Percentiles rank a stretch among this genome's conserved stretches.
phyloP scores from a whole-genome alignment of 2,888 invertebrate genomes.

The Sphinx pinastri region DNA sequence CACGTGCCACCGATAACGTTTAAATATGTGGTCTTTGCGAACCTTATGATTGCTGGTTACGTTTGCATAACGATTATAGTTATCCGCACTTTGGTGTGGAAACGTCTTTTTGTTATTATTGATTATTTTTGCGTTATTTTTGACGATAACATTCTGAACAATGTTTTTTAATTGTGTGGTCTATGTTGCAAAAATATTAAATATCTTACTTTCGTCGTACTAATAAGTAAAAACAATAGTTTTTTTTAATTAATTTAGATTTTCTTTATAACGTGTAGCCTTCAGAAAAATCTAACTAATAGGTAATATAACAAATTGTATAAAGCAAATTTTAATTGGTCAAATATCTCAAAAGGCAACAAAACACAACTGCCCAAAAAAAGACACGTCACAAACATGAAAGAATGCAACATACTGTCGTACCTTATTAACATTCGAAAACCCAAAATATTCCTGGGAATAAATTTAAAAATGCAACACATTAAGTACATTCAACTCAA shows the following conservation, averaged over 20 bases:
- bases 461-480: conserved; percentile 37
- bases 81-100: not conserved
- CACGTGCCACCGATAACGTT: conserved; percentile 7
- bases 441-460: conserved; percentile 41
- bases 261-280: too few relatives aligned
- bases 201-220: too few relatives aligned
- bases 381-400: not conserved
- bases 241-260: too few relatives aligned
- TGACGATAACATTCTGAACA: too few relatives aligned
- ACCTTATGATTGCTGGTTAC: not conserved
- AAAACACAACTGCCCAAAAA: not conserved
- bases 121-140: not conserved
- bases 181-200: too few relatives aligned
- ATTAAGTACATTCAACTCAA: conserved; percentile 49
- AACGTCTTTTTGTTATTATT: not conserved
- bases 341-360: not conserved
- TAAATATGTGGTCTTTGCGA: conserved; percentile 3
- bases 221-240: too few relatives aligned
- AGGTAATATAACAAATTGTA: too few relatives aligned
- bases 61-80: not conserved
- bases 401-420: conserved; percentile 3
- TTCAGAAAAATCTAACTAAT: too few relatives aligned
- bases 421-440: conserved; percentile 34
- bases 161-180: too few relatives aligned
- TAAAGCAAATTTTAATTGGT: not conserved